Evolutionary conservation across 2,888 invertebrate genomes (phyloP), one percentile per base, ranked within the genome.

Genomic region (Stratiomys singularior): DNA sequence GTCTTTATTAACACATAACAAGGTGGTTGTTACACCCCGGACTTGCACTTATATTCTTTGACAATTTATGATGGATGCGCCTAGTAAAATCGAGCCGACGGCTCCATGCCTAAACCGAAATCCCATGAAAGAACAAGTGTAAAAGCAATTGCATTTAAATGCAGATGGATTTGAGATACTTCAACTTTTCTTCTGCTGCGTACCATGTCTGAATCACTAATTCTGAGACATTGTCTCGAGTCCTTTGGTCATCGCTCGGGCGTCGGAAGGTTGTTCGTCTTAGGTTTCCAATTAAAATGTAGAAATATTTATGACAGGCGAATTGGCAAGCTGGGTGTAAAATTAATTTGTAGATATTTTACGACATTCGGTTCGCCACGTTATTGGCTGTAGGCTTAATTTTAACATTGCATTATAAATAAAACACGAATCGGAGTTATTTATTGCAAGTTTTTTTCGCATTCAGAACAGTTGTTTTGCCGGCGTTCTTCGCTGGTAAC

Each of bases 61-160:
- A 79, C 79, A 74, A 79, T 77, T 79, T 77, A 79, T 77, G 77
- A 77, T 74, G 74, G 69, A 79, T 77, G 72, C 28, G 77, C 63
- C 13, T 5, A 67, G 58, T 60, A 79, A 44, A 76, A 28, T 23
- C 28, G 44, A 71, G 56, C 76, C 72, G 72, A 64, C 64, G 66
- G 25, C 30, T 5, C 7, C 23, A 60, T 21, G 3, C 23, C 25
- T 60, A 21, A 7, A 60, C 37, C 9, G 5, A 21, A 60, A 60
- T 21, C 13, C 9, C 60, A 7, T 15, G 23, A 15, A 18, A 23
- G n/a, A 47, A 37, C 37, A 27, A 18, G 56, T 18, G 46, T 46
- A 18, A 27, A 18, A 21, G 74, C 60, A 74, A 23, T 58, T 74
- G 74, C 18, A 74, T 67, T 67, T 18, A 72, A 9, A 72, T 72